Evolutionary conservation across 1,140 invertebrate genomes (phyloP), one percentile per base, ranked within the genome.

Genomic region (Anastrepha obliqua): DNA sequence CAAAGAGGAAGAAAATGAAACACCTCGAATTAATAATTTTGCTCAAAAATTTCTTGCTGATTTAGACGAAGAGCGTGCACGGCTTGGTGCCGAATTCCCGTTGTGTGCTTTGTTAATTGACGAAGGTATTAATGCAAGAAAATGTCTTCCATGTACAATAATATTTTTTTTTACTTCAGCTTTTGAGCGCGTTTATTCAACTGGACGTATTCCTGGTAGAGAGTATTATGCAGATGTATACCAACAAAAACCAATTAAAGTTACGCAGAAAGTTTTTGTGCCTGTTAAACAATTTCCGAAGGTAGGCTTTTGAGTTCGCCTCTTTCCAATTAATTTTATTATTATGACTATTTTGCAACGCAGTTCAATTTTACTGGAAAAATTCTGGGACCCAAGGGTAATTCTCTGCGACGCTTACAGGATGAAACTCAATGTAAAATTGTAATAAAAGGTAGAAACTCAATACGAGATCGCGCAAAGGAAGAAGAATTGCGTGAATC

Each of bases 361-460:
- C 29, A 65, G 97, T 98, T 98, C 93, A 98, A 99, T 93, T 99
- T 98, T 94, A 97, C 98, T 88, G 98, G 98, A 42, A 98, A 99
- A 94, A 94, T 99, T 67, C 94, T 99, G 89, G 98, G 98, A 86
- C 98, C 98, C 20, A 98, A 98, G 94, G 98, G 98, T 60, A 97
- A 97, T 93, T 98, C 98, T 1, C 94, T 99, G 93, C 98, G 98
- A 92, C 95, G 97, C 87, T 94, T 99, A 44, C 98, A 99, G 94
- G 98, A 99, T 92, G 97, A 98, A 91, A 98, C 98, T 9, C 97
- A 98, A 95, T 98, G 98, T 91, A 98, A 98, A 94, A 99, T 99
- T 97, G 97, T 98, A 39, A 97, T 99, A 67, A 95, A 99, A 9
- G 98, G 98, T 6, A 95, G 97, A 91, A 98, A 98, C 87, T 99